Conservation (phyloP, 2,888 invertebrate genomes). For the Eupithecia centaureata region DNA sequence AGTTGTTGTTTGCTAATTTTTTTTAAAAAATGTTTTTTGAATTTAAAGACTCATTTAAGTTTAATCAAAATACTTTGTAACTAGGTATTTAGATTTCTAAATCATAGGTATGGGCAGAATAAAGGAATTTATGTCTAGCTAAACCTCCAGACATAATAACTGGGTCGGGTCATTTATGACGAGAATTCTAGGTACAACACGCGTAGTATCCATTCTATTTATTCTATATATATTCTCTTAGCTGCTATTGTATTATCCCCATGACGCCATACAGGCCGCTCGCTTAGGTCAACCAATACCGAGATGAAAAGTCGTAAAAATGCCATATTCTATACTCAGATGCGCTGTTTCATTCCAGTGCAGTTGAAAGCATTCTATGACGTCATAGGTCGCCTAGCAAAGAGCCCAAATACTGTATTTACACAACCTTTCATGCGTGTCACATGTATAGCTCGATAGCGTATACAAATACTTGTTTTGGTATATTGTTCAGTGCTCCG, state of each 20-base stretch:
- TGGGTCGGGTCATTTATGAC: not conserved
- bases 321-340: not conserved
- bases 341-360: slow-evolving; percentile 1
- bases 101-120: no score
- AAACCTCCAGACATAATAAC: not conserved
- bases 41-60: no score
- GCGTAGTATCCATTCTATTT: not conserved
- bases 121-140: no score
- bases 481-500: slow-evolving; percentile 14
- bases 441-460: slow-evolving; percentile 1
- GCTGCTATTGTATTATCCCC: not conserved
- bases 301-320: slow-evolving; percentile 6
- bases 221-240: not conserved
- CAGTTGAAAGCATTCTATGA: slow-evolving; percentile 4
- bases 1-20: no score
- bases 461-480: slow-evolving; percentile 23
- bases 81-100: no score
- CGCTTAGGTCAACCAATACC: slow-evolving; percentile 11
- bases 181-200: not conserved
- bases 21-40: no score
- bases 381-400: not conserved
- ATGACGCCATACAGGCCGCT: not conserved
- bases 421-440: not conserved
- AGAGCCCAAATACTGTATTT: not conserved
- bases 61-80: no score